Evolutionary conservation across 23 tunicate species (phyloP).

Genomic region (Ciona savignyi): DNA sequence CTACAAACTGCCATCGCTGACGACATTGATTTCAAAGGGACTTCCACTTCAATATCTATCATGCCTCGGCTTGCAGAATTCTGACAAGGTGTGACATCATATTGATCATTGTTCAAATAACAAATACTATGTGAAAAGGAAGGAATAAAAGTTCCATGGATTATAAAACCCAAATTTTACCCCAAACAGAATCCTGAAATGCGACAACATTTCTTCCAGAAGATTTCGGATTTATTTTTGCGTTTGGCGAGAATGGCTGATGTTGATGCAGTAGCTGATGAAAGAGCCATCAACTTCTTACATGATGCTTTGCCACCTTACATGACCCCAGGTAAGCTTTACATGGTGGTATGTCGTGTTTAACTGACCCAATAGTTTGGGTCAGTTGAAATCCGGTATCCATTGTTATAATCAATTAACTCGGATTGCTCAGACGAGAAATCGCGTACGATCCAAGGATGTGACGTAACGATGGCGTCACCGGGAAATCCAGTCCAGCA

Average conservation of each 20-base stretch:
- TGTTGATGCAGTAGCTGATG: conserved; percentile 75
- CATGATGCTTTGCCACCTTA: conserved; percentile 81
- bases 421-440: conserved; percentile 37
- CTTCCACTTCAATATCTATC: conserved; percentile 64
- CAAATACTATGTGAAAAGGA: too few relatives aligned
- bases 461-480: conserved; percentile 33
- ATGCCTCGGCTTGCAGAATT: conserved; percentile 61
- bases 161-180: too few relatives aligned
- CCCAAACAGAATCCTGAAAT: conserved; percentile 22
- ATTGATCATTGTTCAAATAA: background rate
- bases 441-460: conserved; percentile 46
- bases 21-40: conserved; percentile 74
- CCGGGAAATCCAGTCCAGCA: conserved; percentile 37
- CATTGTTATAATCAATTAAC: background rate
- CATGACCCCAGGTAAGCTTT: conserved; percentile 36
- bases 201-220: conserved; percentile 25
- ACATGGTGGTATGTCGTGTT: background rate
- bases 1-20: conserved; percentile 56
- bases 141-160: too few relatives aligned
- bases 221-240: conserved; percentile 28
- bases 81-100: conserved; percentile 27
- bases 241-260: conserved; percentile 50
- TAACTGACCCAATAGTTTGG: too few relatives aligned
- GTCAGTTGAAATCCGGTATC: background rate
- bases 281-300: conserved; percentile 27